Evolutionary conservation across 2,888 invertebrate genomes (phyloP), one percentile per base, ranked within the genome.

Genomic region (Pristionchus mayeri): DNA sequence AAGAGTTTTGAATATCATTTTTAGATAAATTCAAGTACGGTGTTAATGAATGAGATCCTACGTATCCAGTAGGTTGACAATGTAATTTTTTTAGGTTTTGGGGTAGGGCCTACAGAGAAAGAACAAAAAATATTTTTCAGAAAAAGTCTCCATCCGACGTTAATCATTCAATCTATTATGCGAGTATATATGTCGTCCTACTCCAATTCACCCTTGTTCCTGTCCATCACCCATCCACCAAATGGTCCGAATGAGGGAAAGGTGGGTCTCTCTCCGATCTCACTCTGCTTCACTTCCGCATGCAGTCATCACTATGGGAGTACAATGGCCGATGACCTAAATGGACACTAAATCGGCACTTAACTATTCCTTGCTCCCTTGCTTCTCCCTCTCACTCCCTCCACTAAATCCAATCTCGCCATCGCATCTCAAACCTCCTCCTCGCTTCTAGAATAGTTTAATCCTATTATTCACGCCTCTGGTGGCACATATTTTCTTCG

Each of bases 311-410:
- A 60, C 30, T 60, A 60, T 60, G 60, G 30, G 60, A 60, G 21
- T 37, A 67, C 67, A 67, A 67, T 67, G 67, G 67, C 16, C 67
- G 37, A 67, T 67, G 67, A 67, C 67, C 67, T 40, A 67, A 67
- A 67, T 67, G 67, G 67, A 37, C 67, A 67, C 67, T 67, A 67
- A 67, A 67, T 67, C 34, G 37, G 67, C 67, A 67, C 67, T 67
- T 67, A 67, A 67, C 67, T 40, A 60, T 60, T 60, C 60, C 60
- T 60, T 60, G 13, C 60, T 60, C 30, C 34, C 63, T 63, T 67
- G 37, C 13, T 67, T 24, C 60, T 60, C 60, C 30, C 60, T 60
- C 60, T 60, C 13, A n/a, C 67, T 67, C 21, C 67, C 37, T 37
- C 37, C 67, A 67, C 67, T 13, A 37, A 67, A 67, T 67, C 67